Evolutionary conservation across 2,888 invertebrate genomes (phyloP).

Genomic region (Clanis bilineata): DNA sequence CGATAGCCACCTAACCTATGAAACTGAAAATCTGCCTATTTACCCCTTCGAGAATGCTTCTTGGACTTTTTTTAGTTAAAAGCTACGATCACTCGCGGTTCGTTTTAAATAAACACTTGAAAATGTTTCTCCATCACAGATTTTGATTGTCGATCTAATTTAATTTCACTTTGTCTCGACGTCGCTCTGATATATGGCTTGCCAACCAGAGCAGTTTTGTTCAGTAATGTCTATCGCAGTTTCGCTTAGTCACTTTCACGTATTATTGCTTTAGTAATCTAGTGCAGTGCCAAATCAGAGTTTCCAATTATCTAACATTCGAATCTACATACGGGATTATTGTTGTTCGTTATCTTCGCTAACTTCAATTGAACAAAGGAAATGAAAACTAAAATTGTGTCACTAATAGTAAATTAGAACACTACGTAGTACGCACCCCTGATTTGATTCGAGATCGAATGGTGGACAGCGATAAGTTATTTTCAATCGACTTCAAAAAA

Average conservation of each 20-base stretch:
- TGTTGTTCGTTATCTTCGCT: conserved; percentile 1
- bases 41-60: no score
- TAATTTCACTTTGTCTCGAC: not conserved
- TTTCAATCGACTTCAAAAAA: no score
- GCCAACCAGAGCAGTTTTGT: not conserved
- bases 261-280: conserved; percentile 1
- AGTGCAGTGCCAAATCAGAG: conserved; percentile 8
- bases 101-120: no score
- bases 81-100: no score
- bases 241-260: not conserved
- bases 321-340: not conserved
- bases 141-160: not conserved
- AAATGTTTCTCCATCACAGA: not conserved
- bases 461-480: no score
- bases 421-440: no score
- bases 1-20: no score
- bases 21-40: no score
- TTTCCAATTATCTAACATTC: conserved; percentile 7
- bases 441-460: no score
- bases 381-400: not conserved
- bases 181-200: not conserved
- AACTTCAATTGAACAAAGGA: not conserved
- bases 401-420: not conserved
- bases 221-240: conserved; percentile 1
- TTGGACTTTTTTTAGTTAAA: no score